Evolutionary conservation across 2,113 vertebrate genomes (phyloP).

Genomic region (Pseudopodoces humilis): DNA sequence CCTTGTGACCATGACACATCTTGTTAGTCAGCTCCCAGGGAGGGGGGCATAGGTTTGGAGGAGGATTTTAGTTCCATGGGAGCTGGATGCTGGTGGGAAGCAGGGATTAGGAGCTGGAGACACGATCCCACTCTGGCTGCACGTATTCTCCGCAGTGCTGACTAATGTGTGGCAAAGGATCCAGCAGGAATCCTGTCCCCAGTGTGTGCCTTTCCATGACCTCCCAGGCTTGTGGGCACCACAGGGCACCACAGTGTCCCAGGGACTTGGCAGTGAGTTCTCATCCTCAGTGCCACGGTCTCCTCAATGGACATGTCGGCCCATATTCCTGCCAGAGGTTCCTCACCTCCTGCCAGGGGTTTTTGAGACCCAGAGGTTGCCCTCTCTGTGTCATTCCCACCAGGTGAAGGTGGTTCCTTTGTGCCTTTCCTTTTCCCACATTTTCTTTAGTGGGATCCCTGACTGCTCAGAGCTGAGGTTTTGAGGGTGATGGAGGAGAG

Average conservation of each 20-base stretch:
- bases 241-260: neutral
- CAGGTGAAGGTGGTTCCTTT: neutral
- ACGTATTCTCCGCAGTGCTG: rapidly evolving
- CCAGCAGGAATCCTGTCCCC: neutral
- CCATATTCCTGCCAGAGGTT: neutral
- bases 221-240: neutral
- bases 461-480: neutral
- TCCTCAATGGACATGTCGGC: rapidly evolving
- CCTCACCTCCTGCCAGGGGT: neutral
- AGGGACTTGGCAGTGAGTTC: neutral
- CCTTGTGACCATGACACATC: neutral
- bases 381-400: neutral
- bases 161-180: neutral
- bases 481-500: neutral
- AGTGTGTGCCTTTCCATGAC: rapidly evolving
- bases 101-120: neutral
- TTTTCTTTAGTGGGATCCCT: neutral
- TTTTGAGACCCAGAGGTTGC: neutral
- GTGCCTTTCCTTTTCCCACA: neutral
- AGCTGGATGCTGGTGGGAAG: rapidly evolving
- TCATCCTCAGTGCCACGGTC: neutral
- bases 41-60: neutral
- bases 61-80: neutral
- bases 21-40: neutral
- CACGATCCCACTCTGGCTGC: neutral